Base-by-base conservation (phyloP, 2,888 invertebrate genomes). In the Embidobia sp. region DNA sequence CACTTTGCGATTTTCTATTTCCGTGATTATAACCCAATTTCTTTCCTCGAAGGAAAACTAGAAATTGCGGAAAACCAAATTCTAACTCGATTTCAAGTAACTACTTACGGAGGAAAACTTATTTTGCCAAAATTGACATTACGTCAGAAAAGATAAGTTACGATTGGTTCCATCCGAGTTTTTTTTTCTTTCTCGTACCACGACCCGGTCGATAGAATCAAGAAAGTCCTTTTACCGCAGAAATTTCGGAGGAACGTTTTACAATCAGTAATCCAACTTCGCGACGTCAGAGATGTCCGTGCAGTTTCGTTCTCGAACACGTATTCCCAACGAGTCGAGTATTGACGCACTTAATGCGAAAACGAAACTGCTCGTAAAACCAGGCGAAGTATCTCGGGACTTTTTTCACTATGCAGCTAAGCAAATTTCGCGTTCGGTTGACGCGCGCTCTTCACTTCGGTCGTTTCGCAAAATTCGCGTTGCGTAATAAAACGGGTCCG, bases 241-340 rank as follows among this genome's bases (percentile, higher is more conserved):
- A 59, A 53, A 66, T 53, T 55, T 66, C 15, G 46, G 22, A 44
- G 31, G 27, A 59, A 48, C 37, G 33, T 29, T 49, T 48, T 69
- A 69, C 57, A 69, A 57, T 44, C 70, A 61, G 61, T 70, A 46
- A 70, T 70, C 49, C 61, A 59, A 59, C 61, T 70, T 70, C 49
- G 48, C 51, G 40, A 18, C 26, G 46, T 49, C 44, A 53, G 11
- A 49, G 19, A 15, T 31, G 40, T n/a, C n/a, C n/a, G n/a, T n/a
- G n/a, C n/a, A n/a, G n/a, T n/a, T n/a, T n/a, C n/a, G n/a, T n/a
- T n/a, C n/a, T n/a, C n/a, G n/a, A n/a, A n/a, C n/a, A n/a, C n/a
- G n/a, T n/a, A n/a, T n/a, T n/a, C n/a, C n/a, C n/a, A n/a, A n/a
- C n/a, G n/a, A n/a, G n/a, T n/a, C n/a, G n/a, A n/a, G n/a, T n/a